These are phyloP conservation scores for Anhinga anhinga DNA, from an alignment of 2,113 vertebrate species.

Conservation along the genomic window DNA sequence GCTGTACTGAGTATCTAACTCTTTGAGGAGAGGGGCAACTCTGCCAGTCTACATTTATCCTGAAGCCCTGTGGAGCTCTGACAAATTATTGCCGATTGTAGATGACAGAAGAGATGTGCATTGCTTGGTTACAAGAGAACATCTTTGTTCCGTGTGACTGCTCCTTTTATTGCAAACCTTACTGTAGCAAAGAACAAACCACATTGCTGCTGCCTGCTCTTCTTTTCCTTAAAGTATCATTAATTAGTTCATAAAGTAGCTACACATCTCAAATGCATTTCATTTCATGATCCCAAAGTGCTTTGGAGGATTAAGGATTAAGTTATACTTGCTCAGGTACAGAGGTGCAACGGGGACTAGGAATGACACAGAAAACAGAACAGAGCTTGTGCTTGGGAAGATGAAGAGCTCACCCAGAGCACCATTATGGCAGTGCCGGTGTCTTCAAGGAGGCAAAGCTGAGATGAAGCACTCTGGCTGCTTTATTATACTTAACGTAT, in stretches of 20 bases:
- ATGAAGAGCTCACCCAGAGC: not conserved
- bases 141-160: slow-evolving; percentile 22
- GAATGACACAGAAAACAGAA: not conserved
- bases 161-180: slow-evolving; percentile 6
- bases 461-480: not conserved
- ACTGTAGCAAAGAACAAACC: not conserved
- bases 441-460: not conserved
- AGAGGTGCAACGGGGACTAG: not conserved
- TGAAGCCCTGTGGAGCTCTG: not conserved
- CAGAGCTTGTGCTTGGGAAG: not conserved
- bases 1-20: not conserved
- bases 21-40: not conserved
- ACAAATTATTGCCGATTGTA: not conserved
- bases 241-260: not conserved
- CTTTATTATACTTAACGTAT: not conserved
- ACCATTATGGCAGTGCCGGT: not conserved
- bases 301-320: not conserved
- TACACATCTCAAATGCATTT: not conserved
- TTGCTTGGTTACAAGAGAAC: not conserved
- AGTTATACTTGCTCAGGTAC: not conserved
- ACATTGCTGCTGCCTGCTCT: not conserved
- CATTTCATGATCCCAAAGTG: not conserved
- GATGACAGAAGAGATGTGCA: slow-evolving; percentile 13
- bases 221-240: not conserved
- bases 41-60: not conserved